A percentile compares a stretch with the other conserved stretches of the same genome.
These are phyloP conservation scores for Nesogale talazaci DNA, from an alignment of 2,113 vertebrate genomes.

Conservation along the genomic window DNA sequence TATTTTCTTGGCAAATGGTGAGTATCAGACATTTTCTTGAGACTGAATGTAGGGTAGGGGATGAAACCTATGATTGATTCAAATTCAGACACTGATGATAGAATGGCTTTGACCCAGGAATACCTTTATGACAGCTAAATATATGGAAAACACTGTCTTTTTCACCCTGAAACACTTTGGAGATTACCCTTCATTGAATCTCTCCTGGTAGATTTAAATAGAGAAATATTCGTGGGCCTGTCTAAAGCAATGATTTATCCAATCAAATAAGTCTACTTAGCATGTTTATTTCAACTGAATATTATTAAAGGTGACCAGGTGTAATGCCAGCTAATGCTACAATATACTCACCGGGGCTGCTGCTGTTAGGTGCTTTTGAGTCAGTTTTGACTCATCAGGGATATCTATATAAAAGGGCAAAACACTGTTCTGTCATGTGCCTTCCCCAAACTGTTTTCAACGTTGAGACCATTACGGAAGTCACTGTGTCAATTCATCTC, in stretches of 20 bases:
- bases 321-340: rapidly evolving
- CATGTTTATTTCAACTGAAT: neutral
- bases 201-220: slow-evolving; percentile 1
- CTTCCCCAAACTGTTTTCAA: too few species aligned
- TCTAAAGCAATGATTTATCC: neutral
- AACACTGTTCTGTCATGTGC: neutral
- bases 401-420: too few species aligned
- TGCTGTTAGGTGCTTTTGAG: too few species aligned
- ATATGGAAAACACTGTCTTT: neutral
- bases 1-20: slow-evolving; percentile 61
- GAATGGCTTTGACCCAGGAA: neutral
- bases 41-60: neutral
- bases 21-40: neutral
- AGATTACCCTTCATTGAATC: neutral
- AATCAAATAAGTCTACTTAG: neutral
- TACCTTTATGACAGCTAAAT: neutral
- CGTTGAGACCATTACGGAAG: too few species aligned
- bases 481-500: too few species aligned
- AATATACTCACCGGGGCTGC: neutral
- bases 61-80: slow-evolving; percentile 32
- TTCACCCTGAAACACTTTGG: neutral
- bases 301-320: neutral
- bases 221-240: neutral
- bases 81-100: slow-evolving; percentile 9
- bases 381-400: too few species aligned